Percentiles rank a stretch among this genome's conserved stretches.
Evolutionary conservation across 2,113 vertebrate genomes (phyloP).

Genomic region (Calyptomena viridis): DNA sequence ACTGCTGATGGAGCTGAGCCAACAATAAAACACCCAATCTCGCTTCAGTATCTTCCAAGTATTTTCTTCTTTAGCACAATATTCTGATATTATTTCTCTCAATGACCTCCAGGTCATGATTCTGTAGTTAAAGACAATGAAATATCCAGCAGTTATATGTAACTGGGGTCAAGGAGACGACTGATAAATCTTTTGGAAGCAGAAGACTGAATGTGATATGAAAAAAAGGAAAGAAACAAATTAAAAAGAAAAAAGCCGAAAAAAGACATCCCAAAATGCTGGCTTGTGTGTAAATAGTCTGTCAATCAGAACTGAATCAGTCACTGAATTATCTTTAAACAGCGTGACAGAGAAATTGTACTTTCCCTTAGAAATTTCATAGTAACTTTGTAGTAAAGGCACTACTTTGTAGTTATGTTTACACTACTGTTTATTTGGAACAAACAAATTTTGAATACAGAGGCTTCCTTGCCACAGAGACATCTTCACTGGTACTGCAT

Average conservation of each 20-base stretch:
- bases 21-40: constrained; percentile 38
- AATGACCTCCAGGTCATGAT: background rate
- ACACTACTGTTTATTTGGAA: background rate
- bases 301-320: background rate
- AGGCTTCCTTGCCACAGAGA: background rate
- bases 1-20: constrained; percentile 9
- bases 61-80: constrained; percentile 41
- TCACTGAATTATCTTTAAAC: background rate
- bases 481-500: background rate
- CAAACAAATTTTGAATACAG: background rate
- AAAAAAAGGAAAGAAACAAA: background rate
- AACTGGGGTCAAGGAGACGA: background rate
- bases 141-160: background rate
- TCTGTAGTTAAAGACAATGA: background rate
- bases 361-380: background rate
- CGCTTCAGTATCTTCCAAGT: constrained; percentile 24
- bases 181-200: background rate
- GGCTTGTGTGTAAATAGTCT: background rate
- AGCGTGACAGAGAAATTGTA: background rate
- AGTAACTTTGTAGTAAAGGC: background rate
- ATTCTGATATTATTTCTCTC: constrained; percentile 36
- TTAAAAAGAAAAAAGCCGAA: accelerated
- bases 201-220: background rate
- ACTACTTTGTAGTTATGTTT: background rate
- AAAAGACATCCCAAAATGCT: background rate